phyloP scores from a whole-genome alignment of 2,113 vertebrate genomes.

The Poicephalus meyeri region DNA sequence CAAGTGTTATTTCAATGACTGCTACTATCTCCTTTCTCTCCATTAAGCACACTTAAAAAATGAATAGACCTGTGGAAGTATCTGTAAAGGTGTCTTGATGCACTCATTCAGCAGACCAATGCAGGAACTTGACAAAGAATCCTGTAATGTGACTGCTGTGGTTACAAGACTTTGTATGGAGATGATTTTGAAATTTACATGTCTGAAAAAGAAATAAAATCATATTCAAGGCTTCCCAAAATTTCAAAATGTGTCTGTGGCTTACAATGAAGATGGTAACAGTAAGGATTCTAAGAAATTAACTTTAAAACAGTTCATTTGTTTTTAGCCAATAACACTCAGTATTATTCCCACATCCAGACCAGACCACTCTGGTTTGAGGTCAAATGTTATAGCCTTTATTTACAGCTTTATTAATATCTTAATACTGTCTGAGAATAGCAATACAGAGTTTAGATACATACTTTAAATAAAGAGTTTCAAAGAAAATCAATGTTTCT shows the following conservation, averaged over 20 bases:
- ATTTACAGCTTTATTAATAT: background rate
- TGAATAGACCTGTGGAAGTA: background rate
- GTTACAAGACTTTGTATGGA: background rate
- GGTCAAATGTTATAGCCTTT: background rate
- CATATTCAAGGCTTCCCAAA: background rate
- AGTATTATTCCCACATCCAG: background rate
- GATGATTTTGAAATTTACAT: background rate
- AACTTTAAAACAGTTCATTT: background rate
- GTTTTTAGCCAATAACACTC: background rate
- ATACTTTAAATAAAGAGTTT: background rate
- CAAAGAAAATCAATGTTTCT: background rate
- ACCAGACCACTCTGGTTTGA: background rate
- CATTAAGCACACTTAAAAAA: background rate
- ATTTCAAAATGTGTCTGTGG: background rate
- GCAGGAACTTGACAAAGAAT: background rate
- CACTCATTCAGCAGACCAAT: background rate
- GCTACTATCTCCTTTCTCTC: background rate
- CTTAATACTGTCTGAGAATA: background rate
- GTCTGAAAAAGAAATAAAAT: background rate
- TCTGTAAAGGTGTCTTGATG: background rate
- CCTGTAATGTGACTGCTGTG: background rate
- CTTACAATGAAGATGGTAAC: background rate
- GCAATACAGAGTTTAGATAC: fast-evolving
- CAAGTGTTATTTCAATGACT: background rate
- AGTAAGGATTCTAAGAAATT: background rate